Percentiles rank a stretch among this genome's conserved stretches.
Conservation (phyloP, 2,113 vertebrate species). For the Jacana jacana region DNA sequence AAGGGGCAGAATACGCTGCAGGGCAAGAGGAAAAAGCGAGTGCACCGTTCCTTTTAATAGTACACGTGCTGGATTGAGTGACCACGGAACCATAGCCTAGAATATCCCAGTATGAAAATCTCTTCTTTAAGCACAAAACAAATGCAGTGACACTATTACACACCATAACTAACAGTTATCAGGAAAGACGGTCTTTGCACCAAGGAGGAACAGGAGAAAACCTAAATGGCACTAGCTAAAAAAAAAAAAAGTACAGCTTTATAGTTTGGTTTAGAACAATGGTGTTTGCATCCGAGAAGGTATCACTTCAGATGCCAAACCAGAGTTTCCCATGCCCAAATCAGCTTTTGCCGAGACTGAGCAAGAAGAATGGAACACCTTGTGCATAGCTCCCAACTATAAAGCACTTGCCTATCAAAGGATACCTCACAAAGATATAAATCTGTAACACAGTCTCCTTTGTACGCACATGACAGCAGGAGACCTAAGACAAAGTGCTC, state of each 20-base stretch:
- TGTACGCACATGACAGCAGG: background rate
- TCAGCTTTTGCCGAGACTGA: background rate
- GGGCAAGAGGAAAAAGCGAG: background rate
- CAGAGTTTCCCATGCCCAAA: background rate
- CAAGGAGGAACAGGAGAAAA: background rate
- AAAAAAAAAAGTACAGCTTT: background rate
- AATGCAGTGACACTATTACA: background rate
- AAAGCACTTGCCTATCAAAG: background rate
- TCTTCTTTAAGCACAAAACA: background rate
- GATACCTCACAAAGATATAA: background rate
- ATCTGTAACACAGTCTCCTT: background rate
- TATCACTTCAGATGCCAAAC: background rate
- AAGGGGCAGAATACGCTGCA: background rate
- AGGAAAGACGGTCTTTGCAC: background rate
- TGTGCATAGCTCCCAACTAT: background rate
- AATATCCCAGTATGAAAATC: background rate
- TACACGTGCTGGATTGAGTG: background rate
- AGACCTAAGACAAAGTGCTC: background rate
- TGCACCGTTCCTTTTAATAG: accelerated
- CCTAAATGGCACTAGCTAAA: background rate
- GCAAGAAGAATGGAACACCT: background rate
- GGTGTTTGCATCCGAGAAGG: background rate
- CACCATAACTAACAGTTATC: background rate
- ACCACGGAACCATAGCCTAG: background rate
- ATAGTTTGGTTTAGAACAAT: background rate